A percentile compares a stretch with the other conserved stretches of the same genome.
These are phyloP conservation scores for Rana temporaria DNA, from an alignment of 2,113 vertebrate species.

Conservation along the genomic window DNA sequence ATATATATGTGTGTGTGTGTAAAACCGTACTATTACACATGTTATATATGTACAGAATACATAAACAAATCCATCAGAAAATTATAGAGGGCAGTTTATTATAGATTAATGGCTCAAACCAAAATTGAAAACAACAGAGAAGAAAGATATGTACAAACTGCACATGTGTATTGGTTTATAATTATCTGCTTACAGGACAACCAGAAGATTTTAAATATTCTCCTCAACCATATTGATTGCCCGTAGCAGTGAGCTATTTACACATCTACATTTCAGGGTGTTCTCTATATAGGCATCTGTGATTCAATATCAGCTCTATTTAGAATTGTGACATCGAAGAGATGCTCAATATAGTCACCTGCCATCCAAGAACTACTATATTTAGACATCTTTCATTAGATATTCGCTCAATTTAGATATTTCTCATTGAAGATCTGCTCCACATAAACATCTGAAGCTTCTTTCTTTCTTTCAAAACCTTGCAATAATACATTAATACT, in stretches of 20 bases:
- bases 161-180: not conserved
- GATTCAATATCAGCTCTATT: slow-evolving; percentile 5
- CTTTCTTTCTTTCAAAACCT: not conserved
- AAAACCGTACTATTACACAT: no score
- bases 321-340: not conserved
- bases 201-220: not conserved
- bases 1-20: no score
- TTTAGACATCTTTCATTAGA: slow-evolving; percentile 19
- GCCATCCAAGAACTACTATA: slow-evolving; percentile 9
- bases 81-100: slow-evolving; percentile 15
- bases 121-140: no score
- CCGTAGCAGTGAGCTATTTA: not conserved
- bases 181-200: not conserved
- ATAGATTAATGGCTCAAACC: not conserved
- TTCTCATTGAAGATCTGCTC: not conserved
- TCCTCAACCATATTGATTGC: not conserved
- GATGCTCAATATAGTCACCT: slow-evolving; percentile 8
- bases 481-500: not conserved
- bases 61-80: not conserved
- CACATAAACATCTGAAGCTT: not conserved
- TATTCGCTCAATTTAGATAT: not conserved
- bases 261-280: not conserved
- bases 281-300: not conserved
- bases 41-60: not conserved
- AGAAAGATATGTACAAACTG: not conserved